Evolutionary conservation across 2,113 vertebrate genomes (phyloP).

Genomic region (Gymnorhina tibicen): DNA sequence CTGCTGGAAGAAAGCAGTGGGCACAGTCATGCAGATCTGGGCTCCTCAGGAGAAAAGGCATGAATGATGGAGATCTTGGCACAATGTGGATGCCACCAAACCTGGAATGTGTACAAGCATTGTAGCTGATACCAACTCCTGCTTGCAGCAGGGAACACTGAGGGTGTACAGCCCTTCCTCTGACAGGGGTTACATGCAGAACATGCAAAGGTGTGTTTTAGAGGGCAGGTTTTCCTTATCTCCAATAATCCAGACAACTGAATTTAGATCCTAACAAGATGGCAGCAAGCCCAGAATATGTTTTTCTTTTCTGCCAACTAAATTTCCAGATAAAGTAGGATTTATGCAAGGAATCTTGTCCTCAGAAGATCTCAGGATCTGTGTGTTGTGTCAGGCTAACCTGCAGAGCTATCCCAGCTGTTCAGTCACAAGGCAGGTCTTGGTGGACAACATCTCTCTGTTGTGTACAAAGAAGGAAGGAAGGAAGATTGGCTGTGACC

Average conservation of each 20-base stretch:
- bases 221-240: background rate
- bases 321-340: background rate
- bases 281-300: constrained; percentile 38
- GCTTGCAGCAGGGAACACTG: background rate
- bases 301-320: background rate
- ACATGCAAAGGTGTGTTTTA: background rate
- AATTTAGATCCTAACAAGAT: constrained; percentile 5
- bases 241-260: background rate
- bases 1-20: background rate
- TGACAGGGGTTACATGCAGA: background rate
- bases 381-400: background rate
- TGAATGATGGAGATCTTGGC: background rate
- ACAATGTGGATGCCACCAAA: background rate
- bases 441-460: background rate
- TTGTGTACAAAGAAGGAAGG: background rate
- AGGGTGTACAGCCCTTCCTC: background rate
- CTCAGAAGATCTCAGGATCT: background rate
- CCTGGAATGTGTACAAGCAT: background rate
- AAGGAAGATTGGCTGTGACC: background rate
- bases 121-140: background rate
- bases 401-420: background rate
- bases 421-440: background rate
- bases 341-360: constrained; percentile 20
- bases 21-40: background rate
- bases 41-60: background rate